Conservation (phyloP, 2,797 vertebrate species). For the Myotis planiceps region DNA sequence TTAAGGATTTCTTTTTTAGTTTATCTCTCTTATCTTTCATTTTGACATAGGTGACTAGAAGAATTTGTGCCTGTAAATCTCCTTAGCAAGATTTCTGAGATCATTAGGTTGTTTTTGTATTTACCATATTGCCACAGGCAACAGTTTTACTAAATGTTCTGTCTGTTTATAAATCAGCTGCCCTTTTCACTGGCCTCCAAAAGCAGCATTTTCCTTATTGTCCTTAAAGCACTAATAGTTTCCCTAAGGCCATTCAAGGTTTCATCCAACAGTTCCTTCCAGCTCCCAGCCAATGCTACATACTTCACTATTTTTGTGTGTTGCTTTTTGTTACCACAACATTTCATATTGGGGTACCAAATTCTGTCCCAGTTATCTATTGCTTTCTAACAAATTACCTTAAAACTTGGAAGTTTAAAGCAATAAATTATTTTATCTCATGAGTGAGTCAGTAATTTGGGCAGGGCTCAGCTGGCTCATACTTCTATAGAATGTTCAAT, state of each 20-base stretch:
- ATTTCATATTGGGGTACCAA: neutral
- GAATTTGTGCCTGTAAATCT: conserved; percentile 38
- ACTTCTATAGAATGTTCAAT: neutral
- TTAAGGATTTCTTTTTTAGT: conserved; percentile 30
- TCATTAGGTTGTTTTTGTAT: conserved; percentile 12
- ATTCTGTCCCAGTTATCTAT: neutral
- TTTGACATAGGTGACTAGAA: conserved; percentile 10
- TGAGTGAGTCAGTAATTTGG: neutral
- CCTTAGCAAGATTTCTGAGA: conserved; percentile 47
- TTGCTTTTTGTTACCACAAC: neutral
- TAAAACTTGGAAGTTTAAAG: neutral
- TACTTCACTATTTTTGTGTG: neutral
- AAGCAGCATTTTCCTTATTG: conserved; percentile 44
- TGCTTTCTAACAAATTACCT: neutral
- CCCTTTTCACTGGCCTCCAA: conserved; percentile 30
- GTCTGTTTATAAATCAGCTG: neutral
- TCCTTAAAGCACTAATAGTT: neutral
- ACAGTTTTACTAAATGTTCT: conserved; percentile 37
- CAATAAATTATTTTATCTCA: neutral
- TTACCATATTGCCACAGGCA: conserved; percentile 37
- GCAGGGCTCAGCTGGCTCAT: neutral
- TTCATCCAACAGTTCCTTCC: neutral
- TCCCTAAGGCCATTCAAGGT: neutral
- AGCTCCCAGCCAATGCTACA: neutral
- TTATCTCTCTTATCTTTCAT: conserved; percentile 13